Percentiles rank a stretch among this genome's conserved stretches.
These are phyloP conservation scores for Solen grandis DNA, from an alignment of 1,140 invertebrate species.

Conservation along the genomic window DNA sequence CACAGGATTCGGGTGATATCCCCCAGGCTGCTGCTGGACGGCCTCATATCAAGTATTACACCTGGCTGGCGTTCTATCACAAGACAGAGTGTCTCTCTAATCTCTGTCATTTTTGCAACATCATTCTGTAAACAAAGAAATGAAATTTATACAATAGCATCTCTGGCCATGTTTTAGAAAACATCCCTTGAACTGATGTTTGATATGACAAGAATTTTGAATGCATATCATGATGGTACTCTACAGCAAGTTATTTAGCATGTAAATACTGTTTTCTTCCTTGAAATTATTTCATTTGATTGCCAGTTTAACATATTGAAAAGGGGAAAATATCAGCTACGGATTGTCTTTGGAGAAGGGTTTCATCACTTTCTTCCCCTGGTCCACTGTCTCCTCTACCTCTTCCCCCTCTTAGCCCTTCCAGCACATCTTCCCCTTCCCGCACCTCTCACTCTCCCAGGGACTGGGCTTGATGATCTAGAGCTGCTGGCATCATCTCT, in stretches of 20 bases:
- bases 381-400: not conserved
- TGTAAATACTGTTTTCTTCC: not conserved
- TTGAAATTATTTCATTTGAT: not conserved
- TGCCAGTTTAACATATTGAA: not conserved
- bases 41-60: not conserved
- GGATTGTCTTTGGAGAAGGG: constrained; percentile 24
- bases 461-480: too few relatives aligned
- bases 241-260: too few relatives aligned
- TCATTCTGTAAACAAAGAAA: not conserved
- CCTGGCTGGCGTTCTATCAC: constrained; percentile 14
- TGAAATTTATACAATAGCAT: not conserved
- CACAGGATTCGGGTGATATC: constrained; percentile 10
- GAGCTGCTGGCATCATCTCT: too few relatives aligned
- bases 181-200: not conserved
- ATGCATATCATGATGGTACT: not conserved
- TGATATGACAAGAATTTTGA: not conserved
- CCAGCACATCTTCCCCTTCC: not conserved
- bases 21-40: not conserved
- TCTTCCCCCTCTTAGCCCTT: not conserved
- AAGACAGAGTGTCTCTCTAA: not conserved
- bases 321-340: not conserved
- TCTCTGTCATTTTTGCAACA: not conserved
- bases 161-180: not conserved
- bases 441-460: not conserved
- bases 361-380: not conserved